Evolutionary conservation across 1,140 invertebrate species (phyloP).

Genomic region (Leptinotarsa undecemlineata): DNA sequence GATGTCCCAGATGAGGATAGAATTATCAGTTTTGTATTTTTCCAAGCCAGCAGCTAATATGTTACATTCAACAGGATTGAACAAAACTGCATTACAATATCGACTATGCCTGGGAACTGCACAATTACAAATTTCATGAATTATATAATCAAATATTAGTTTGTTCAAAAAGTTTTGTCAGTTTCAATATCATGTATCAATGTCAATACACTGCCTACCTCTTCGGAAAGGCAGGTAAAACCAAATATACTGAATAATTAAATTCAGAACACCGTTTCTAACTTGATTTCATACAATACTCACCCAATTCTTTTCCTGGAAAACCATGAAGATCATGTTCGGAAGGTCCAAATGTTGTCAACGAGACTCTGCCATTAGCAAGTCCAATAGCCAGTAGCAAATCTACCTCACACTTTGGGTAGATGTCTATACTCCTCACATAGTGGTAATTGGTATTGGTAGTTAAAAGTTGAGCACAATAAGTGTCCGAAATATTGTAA

Average conservation of each 20-base stretch:
- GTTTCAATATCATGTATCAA: too few relatives aligned
- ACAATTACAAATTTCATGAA: too few relatives aligned
- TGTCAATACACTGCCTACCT: too few relatives aligned
- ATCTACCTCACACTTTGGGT: constrained; percentile 71
- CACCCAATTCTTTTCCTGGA: constrained; percentile 78
- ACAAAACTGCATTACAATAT: constrained; percentile 84
- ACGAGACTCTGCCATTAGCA: constrained; percentile 80
- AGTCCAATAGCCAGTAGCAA: constrained; percentile 83
- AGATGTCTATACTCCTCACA: constrained; percentile 79
- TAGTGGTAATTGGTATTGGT: constrained; percentile 69
- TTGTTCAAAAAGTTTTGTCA: too few relatives aligned
- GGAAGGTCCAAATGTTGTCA: constrained; percentile 78
- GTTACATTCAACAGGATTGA: constrained; percentile 85
- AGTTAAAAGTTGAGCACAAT: constrained; percentile 68
- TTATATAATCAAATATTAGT: too few relatives aligned
- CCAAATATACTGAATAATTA: not conserved
- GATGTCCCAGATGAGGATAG: constrained; percentile 81
- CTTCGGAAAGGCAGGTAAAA: not conserved
- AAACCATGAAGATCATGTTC: constrained; percentile 68
- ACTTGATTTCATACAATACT: constrained; percentile 27
- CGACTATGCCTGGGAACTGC: constrained; percentile 78
- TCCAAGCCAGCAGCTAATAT: constrained; percentile 84
- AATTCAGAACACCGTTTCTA: not conserved
- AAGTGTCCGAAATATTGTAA: constrained; percentile 68
- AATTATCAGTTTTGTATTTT: constrained; percentile 81